Conservation (phyloP, 1,140 invertebrate genomes). For the Drosophila kepulauana region DNA sequence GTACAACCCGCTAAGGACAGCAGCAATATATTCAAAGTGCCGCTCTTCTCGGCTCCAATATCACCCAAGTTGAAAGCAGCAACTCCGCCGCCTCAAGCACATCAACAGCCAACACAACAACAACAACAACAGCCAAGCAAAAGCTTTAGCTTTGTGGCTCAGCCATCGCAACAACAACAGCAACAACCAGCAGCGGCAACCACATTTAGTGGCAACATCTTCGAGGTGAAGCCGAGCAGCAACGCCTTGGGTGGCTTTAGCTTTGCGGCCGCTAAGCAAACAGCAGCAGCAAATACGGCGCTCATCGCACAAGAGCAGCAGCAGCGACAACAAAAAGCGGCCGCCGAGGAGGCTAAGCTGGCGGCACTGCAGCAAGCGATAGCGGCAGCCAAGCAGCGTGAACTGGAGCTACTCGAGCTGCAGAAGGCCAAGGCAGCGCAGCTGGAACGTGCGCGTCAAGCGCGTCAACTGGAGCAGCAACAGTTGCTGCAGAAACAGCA, state of each 20-base stretch:
- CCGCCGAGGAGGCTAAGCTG: slow-evolving; percentile 49
- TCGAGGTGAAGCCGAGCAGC: background rate
- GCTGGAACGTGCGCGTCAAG: slow-evolving; percentile 26
- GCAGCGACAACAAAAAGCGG: slow-evolving; percentile 15
- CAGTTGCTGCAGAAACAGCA: slow-evolving; percentile 1
- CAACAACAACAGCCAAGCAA: background rate
- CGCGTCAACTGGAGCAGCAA: slow-evolving; percentile 20
- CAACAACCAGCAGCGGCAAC: background rate
- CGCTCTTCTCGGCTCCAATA: slow-evolving; percentile 50
- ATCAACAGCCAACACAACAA: background rate
- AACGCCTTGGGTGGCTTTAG: background rate
- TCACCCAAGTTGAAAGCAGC: slow-evolving; percentile 44
- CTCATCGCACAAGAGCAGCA: background rate
- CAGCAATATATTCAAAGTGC: slow-evolving; percentile 61
- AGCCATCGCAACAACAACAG: background rate
- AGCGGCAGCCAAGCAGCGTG: slow-evolving; percentile 53
- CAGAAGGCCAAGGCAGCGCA: slow-evolving; percentile 38
- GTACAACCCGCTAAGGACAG: slow-evolving; percentile 27
- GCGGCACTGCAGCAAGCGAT: slow-evolving; percentile 58
- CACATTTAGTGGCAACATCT: slow-evolving; percentile 22
- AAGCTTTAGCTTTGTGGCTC: slow-evolving; percentile 2
- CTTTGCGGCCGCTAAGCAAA: background rate
- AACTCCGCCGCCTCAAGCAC: background rate
- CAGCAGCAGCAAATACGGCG: background rate
- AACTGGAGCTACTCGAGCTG: slow-evolving; percentile 54